Conservation (phyloP, 2,113 vertebrate species). For the Paradoxurus hermaphroditus region DNA sequence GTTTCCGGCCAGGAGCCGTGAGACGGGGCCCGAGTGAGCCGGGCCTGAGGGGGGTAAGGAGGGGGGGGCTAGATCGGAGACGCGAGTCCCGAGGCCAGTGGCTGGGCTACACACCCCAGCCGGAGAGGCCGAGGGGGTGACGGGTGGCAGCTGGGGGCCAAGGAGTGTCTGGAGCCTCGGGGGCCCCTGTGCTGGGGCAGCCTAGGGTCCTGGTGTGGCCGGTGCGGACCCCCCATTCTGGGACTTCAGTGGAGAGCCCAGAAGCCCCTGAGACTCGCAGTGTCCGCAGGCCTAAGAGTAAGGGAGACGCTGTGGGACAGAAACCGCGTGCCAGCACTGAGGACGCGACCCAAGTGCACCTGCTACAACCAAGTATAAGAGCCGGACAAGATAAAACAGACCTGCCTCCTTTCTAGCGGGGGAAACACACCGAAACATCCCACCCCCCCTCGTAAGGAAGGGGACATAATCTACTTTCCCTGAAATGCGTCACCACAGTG, state of each 20-base stretch:
- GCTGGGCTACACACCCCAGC: background rate
- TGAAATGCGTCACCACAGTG: background rate
- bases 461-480: background rate
- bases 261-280: background rate
- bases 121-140: background rate
- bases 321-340: background rate
- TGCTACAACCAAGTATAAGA: background rate
- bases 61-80: background rate
- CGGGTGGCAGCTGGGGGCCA: accelerated
- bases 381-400: background rate
- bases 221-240: background rate
- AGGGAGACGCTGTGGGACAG: background rate
- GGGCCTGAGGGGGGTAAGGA: background rate
- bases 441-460: background rate
- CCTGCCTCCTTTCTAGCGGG: background rate
- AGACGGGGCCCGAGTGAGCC: background rate
- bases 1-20: accelerated
- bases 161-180: accelerated
- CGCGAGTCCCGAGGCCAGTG: background rate
- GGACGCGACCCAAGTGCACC: background rate
- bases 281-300: background rate
- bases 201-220: too few relatives aligned
- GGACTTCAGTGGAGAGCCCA: background rate
- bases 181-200: accelerated
- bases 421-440: background rate